Base-by-base conservation (phyloP, 2,113 vertebrate species). In the Brachirus orientalis region DNA sequence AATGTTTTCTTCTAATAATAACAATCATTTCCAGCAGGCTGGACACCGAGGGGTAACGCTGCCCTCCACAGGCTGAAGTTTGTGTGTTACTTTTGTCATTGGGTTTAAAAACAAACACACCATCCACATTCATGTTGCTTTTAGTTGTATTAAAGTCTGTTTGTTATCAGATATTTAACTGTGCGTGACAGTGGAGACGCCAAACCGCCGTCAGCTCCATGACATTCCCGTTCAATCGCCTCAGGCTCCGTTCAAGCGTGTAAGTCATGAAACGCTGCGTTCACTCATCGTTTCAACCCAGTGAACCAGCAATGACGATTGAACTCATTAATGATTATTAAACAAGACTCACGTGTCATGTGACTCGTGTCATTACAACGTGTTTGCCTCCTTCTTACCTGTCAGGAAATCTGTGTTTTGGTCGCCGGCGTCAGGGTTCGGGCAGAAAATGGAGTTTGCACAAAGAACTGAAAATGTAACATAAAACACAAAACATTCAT, bases 351-450 rank as follows among this genome's bases (percentile, higher is more conserved):
- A 0, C 11, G 8, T 18, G 16, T 7, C n/a, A 14, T 14, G 18
- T 22, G 48, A 6, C 28, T 28, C 17, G n/a, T 20, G 46, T 46
- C 12, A n/a, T 46, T 28, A 43, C 6, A 7, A 3, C 5, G 14
- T 11, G 58, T 35, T n/a, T n/a, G n/a, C n/a, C n/a, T n/a, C n/a
- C n/a, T 40, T 52, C 87, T 91, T 63, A 92, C 90, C 87, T 0
- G 38, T 84, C 61, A 84, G 54, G 45, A 70, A 65, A 17, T 80
- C 63, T 17, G 75, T 1, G 35, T 41, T 67, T 0, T 17, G 72
- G 45, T 72, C 52, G 12, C 55, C 45, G 19, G 59, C 61, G 62
- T 85, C 83, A 1, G 73, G 82, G 73, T 91, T 77, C 8, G 40
- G 80, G 69, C 90, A 92, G 70, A 85, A 82, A 19, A 86, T 4